Evolutionary conservation across 2,888 invertebrate species (phyloP).

Genomic region (Rugalucina vietnamica): DNA sequence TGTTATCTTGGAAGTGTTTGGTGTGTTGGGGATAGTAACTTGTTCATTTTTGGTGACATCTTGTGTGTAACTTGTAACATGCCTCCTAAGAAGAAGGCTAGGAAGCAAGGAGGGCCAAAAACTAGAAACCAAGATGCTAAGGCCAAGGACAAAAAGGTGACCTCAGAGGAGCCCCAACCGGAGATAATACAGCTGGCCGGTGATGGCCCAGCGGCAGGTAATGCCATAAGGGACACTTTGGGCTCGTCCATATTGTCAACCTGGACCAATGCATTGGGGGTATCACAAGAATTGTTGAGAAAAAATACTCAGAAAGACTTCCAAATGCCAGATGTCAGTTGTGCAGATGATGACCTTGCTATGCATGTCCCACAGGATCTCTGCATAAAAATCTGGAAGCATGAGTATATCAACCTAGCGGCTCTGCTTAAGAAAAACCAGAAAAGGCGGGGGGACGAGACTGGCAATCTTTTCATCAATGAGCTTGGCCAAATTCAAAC

Average conservation of each 20-base stretch:
- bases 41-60: too few relatives aligned
- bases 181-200: neutral
- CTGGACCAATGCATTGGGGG: neutral
- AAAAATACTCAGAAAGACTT: neutral
- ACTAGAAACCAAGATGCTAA: neutral
- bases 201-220: neutral
- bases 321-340: neutral
- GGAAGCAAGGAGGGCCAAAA: neutral
- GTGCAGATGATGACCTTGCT: neutral
- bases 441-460: neutral
- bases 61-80: neutral
- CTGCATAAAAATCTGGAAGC: neutral
- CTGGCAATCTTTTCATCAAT: neutral
- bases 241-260: neutral
- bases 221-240: neutral
- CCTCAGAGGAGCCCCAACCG: neutral
- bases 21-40: too few relatives aligned
- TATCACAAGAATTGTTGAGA: neutral
- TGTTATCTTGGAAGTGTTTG: too few relatives aligned
- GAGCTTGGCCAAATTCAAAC: neutral
- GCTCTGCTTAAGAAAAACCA: constrained; percentile 7
- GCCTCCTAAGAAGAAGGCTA: neutral
- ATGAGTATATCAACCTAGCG: constrained; percentile 1
- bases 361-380: constrained; percentile 1
- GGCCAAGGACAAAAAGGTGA: neutral